Base-by-base conservation (phyloP, 2,888 invertebrate species). In the Ceriagrion tenellum region DNA sequence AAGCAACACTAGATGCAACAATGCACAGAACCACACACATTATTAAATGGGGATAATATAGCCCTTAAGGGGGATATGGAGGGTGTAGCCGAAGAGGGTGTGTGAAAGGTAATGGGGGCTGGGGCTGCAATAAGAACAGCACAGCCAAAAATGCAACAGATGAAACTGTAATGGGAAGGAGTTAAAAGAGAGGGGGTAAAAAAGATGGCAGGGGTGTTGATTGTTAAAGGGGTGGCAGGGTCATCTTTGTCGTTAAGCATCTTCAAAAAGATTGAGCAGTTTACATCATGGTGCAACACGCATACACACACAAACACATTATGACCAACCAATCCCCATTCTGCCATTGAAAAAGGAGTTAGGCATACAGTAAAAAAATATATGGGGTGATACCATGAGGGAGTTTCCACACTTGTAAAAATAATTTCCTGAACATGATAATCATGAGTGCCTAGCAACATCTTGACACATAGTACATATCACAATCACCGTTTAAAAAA, bases 1-100 rank as follows among this genome's bases (percentile, higher is more conserved):
- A 93, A 93, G 93, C 93, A 93, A 93, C 93, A 93, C 93, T 93
- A 93, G 93, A 93, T 93, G 93, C 69, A 93, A 93, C 91, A 91
- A 63, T 63, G 93, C 93, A 93, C 69, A 93, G 93, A 93, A 93
- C 93, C 93, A 93, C 93, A 93, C 93, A 93, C 69, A 93, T 93
- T 91, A 69, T 81, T 81, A 35, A 35, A 81, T 35, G 69, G 93
- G 93, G 93, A 93, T 81, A 81, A 81, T 81, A 93, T 93, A 93
- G 74, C 93, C 93, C 93, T 93, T 63, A 26, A 47, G 69, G 69
- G 63, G 93, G 74, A 93, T 47, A 55, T 69, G 93, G 93, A 93
- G 93, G 93, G 69, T 93, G 93, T 69, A 40, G 93, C 93, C 93
- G 69, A 93, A 47, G 59, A 91, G 47, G 63, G 74, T 69, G 35